Evolutionary conservation across 2,888 invertebrate species (phyloP).

Genomic region (Dendrolimus houi): DNA sequence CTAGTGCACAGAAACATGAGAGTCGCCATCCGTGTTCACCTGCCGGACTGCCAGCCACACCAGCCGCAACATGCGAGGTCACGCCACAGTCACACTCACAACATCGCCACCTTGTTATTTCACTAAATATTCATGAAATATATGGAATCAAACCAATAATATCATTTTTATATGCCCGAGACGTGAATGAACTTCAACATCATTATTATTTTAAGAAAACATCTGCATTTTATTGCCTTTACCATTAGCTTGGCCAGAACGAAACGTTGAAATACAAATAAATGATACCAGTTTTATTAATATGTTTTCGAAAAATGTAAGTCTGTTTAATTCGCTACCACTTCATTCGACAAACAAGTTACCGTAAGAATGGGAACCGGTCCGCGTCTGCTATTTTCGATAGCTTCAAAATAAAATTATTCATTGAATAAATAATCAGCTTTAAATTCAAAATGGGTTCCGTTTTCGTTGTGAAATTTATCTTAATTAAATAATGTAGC

Average conservation of each 20-base stretch:
- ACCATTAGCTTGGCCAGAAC: not conserved
- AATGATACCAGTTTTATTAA: conserved; percentile 17
- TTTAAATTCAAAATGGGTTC: conserved; percentile 24
- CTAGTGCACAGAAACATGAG: conserved; percentile 25
- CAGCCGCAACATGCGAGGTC: conserved; percentile 8
- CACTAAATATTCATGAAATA: conserved; percentile 9
- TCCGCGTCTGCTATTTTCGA: conserved; percentile 40
- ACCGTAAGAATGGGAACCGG: conserved; percentile 26
- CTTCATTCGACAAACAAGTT: conserved; percentile 50
- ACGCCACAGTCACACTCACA: conserved; percentile 6
- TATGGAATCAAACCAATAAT: conserved; percentile 1
- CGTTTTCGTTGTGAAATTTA: conserved; percentile 4
- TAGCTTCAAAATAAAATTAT: conserved; percentile 55
- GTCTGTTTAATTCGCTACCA: conserved; percentile 45
- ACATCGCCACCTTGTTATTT: conserved; percentile 15
- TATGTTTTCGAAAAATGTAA: conserved; percentile 26
- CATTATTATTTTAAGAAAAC: not conserved
- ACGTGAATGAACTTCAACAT: conserved; percentile 10
- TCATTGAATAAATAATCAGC: conserved; percentile 49
- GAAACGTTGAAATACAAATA: conserved; percentile 1
- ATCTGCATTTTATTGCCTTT: not conserved
- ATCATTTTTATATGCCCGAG: not conserved
- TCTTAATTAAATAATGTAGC: not conserved
- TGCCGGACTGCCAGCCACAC: conserved; percentile 12
- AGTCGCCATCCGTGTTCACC: conserved; percentile 17